Evolutionary conservation across 2,888 invertebrate species (phyloP).

Genomic region (Ditylenchus weischeri): DNA sequence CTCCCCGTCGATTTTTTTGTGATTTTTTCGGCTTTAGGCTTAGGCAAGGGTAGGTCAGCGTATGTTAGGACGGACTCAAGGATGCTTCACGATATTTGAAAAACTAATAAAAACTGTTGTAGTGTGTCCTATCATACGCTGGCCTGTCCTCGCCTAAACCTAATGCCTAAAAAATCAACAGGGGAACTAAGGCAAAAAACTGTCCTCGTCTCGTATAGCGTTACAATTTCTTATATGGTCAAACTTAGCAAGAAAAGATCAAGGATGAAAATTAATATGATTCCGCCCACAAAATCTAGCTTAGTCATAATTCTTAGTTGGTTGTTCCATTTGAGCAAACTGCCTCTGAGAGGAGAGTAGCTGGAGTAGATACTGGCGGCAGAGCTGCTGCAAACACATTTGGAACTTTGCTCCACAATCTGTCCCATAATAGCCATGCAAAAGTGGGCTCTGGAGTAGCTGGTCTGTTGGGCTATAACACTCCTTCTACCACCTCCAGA

Average conservation of each 20-base stretch:
- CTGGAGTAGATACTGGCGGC: background rate
- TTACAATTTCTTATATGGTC: constrained; percentile 17
- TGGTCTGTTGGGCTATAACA: background rate
- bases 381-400: constrained; percentile 23
- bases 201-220: too few relatives aligned
- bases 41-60: too few relatives aligned
- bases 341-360: too few relatives aligned
- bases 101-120: too few relatives aligned
- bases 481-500: background rate
- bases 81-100: too few relatives aligned
- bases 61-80: too few relatives aligned
- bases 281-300: constrained; percentile 32
- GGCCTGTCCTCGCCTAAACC: too few relatives aligned
- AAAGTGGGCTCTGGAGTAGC: constrained; percentile 23
- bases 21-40: too few relatives aligned
- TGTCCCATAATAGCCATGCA: constrained; percentile 36
- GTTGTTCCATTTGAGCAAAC: background rate
- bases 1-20: too few relatives aligned
- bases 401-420: constrained; percentile 22
- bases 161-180: too few relatives aligned
- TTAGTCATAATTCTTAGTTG: constrained; percentile 21
- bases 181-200: too few relatives aligned
- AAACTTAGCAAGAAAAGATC: constrained; percentile 34
- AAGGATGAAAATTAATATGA: constrained; percentile 31
- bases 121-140: background rate